Conservation (phyloP, 2,113 vertebrate species). For the Phrynosoma blainvillii region DNA sequence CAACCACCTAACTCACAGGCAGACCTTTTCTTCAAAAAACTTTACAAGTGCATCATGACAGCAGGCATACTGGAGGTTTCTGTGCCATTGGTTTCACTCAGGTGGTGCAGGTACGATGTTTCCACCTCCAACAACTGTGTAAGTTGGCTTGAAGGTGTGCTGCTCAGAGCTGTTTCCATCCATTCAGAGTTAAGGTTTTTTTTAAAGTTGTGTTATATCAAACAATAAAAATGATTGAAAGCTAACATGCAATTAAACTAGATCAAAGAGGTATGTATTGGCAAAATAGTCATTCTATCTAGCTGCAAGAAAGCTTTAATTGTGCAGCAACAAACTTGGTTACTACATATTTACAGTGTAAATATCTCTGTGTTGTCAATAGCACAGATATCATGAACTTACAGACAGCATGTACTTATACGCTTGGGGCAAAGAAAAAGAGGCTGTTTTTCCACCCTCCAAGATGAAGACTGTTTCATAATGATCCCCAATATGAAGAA, state of each 20-base stretch:
- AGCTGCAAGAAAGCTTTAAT: not conserved
- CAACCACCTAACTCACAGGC: too few species aligned
- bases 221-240: not conserved
- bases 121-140: too few species aligned
- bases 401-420: fast-evolving
- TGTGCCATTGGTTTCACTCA: too few species aligned
- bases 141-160: too few species aligned
- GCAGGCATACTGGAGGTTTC: too few species aligned
- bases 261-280: not conserved
- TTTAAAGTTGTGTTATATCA: not conserved
- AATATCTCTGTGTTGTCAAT: conserved; percentile 3
- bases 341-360: conserved; percentile 2
- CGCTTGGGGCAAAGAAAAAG: not conserved
- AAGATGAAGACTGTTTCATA: not conserved
- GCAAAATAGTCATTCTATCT: not conserved
- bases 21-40: too few species aligned
- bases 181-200: too few species aligned
- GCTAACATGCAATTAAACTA: not conserved
- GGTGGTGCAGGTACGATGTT: too few species aligned
- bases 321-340: conserved; percentile 15
- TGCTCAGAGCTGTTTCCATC: too few species aligned
- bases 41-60: too few species aligned
- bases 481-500: not conserved
- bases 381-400: fast-evolving
- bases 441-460: not conserved